A percentile compares a stretch with the other conserved stretches of the same genome.
phyloP scores from a whole-genome alignment of 1,140 invertebrate genomes.

The Psix sp. region DNA sequence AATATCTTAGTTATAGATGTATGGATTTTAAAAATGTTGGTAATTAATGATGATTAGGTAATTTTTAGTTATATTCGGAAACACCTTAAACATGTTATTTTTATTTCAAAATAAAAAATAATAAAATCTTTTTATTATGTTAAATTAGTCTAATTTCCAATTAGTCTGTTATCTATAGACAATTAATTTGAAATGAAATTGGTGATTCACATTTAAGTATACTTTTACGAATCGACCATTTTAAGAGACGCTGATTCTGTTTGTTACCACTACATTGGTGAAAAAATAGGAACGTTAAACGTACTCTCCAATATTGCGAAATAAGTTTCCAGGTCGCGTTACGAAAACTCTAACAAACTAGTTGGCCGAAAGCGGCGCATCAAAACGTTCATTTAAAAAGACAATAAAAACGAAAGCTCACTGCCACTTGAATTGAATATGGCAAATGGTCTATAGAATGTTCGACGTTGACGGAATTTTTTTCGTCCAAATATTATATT shows the following conservation, averaged over 20 bases:
- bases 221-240: slow-evolving; percentile 8
- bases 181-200: slow-evolving; percentile 13
- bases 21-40: too few relatives aligned
- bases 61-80: too few relatives aligned
- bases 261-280: slow-evolving; percentile 4
- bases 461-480: too few relatives aligned
- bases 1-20: too few relatives aligned
- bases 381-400: slow-evolving; percentile 13
- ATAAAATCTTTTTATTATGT: too few relatives aligned
- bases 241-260: slow-evolving; percentile 10
- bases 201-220: slow-evolving; percentile 24
- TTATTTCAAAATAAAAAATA: too few relatives aligned
- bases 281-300: slow-evolving; percentile 21
- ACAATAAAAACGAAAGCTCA: slow-evolving; percentile 17
- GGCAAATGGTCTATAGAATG: not conserved
- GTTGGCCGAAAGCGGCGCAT: not conserved
- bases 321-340: not conserved
- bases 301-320: not conserved
- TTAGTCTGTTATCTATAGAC: slow-evolving; percentile 3
- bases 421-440: slow-evolving; percentile 15
- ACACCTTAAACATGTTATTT: too few relatives aligned
- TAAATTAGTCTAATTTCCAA: slow-evolving; percentile 8
- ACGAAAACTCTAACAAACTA: not conserved
- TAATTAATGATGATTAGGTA: too few relatives aligned
- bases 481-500: slow-evolving; percentile 30